phyloP scores from a whole-genome alignment of 92 coral and sea anemone species.

The Paramuricea clavata region DNA sequence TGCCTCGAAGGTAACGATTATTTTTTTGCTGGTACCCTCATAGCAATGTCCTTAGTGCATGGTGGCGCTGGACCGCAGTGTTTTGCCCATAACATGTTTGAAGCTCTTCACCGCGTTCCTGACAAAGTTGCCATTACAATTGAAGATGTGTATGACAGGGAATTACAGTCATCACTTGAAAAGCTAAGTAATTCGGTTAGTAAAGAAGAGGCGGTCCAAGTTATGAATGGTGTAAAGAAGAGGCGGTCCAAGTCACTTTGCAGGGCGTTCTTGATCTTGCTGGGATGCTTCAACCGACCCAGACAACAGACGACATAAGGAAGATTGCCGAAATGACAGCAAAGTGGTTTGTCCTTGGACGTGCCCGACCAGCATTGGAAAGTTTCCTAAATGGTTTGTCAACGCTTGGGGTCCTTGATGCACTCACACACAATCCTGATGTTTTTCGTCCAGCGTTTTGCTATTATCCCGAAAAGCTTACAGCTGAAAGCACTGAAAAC shows the following conservation, averaged over 20 bases:
- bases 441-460: slow-evolving; percentile 70
- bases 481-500: slow-evolving; percentile 70
- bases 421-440: slow-evolving; percentile 59
- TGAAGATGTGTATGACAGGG: slow-evolving; percentile 34
- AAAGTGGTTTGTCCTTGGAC: slow-evolving; percentile 71
- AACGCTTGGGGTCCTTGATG: slow-evolving; percentile 69
- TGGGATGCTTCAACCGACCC: slow-evolving; percentile 68
- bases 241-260: slow-evolving; percentile 36
- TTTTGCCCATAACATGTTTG: slow-evolving; percentile 39
- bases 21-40: slow-evolving; percentile 28
- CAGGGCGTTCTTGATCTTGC: slow-evolving; percentile 70
- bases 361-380: slow-evolving; percentile 72
- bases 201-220: slow-evolving; percentile 26
- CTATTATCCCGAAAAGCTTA: slow-evolving; percentile 56
- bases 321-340: slow-evolving; percentile 45
- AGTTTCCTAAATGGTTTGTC: slow-evolving; percentile 73
- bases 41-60: slow-evolving; percentile 46
- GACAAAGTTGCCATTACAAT: slow-evolving; percentile 8
- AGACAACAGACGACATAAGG: slow-evolving; percentile 64
- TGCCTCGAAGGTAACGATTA: slow-evolving; percentile 42
- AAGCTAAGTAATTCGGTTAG: slow-evolving; percentile 8
- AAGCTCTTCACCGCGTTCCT: slow-evolving; percentile 18
- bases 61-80: slow-evolving; percentile 45
- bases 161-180: slow-evolving; percentile 24
- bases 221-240: slow-evolving; percentile 46